A percentile compares a stretch with the other conserved stretches of the same genome.
Evolutionary conservation across 2,797 vertebrate species (phyloP).

Genomic region (Pseudochaenichthys georgianus): DNA sequence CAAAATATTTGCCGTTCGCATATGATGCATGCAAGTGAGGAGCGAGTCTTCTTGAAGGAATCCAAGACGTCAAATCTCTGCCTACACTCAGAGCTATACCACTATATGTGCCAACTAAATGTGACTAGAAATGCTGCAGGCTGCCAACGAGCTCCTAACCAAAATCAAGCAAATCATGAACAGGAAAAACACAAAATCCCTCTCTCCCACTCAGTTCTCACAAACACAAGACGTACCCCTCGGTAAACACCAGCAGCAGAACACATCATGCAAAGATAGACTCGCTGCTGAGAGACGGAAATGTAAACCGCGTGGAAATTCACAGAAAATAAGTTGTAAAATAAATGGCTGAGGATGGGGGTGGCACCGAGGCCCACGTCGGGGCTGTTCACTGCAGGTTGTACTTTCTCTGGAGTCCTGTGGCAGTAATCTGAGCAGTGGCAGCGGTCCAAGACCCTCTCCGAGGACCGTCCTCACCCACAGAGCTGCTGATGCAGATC

Average conservation of each 20-base stretch:
- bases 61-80: slow-evolving; percentile 31
- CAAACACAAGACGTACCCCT: slow-evolving; percentile 49
- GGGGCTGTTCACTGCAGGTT: slow-evolving; percentile 7
- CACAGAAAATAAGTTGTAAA: slow-evolving; percentile 42
- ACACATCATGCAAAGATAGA: slow-evolving; percentile 39
- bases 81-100: slow-evolving; percentile 15
- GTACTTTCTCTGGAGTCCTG: slow-evolving; percentile 22
- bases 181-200: slow-evolving; percentile 48
- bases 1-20: slow-evolving; percentile 4
- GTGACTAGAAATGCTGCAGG: slow-evolving; percentile 32
- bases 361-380: slow-evolving; percentile 18
- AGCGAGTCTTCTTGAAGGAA: slow-evolving; percentile 34
- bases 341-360: slow-evolving; percentile 18
- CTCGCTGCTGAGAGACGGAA: slow-evolving; percentile 37
- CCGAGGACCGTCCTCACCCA: slow-evolving; percentile 14
- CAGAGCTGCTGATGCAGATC: slow-evolving; percentile 29
- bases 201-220: slow-evolving; percentile 35
- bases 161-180: slow-evolving; percentile 51
- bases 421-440: slow-evolving; percentile 38
- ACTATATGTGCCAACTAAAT: slow-evolving; percentile 41
- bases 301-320: slow-evolving; percentile 48
- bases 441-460: slow-evolving; percentile 29
- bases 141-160: slow-evolving; percentile 41
- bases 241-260: slow-evolving; percentile 57
- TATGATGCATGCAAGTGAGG: slow-evolving; percentile 18